Conservation (phyloP, 2,888 invertebrate species). For the Andrena minutula region DNA sequence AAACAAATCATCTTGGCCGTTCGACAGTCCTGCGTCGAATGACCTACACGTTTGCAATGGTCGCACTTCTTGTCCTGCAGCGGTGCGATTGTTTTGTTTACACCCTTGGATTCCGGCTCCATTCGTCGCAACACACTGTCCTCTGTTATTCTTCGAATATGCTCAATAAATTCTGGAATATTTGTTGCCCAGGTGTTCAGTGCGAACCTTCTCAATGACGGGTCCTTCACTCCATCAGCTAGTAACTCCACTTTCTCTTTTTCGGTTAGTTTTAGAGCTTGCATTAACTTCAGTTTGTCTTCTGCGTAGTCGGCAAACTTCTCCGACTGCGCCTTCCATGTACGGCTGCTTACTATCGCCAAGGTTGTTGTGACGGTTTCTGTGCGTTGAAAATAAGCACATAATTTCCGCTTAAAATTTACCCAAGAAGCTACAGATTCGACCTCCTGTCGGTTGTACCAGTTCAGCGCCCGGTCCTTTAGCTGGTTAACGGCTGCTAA, state of each 20-base stretch:
- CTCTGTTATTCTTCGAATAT: not conserved
- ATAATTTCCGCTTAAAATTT: not conserved
- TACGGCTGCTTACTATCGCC: not conserved
- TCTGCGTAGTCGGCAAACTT: conserved; percentile 5
- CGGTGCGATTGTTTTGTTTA: rapidly evolving
- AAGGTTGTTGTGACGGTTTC: not conserved
- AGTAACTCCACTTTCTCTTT: not conserved
- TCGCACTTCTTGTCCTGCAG: no score
- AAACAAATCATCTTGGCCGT: no score
- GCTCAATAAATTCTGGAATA: no score
- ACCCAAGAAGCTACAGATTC: not conserved
- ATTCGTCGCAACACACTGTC: not conserved
- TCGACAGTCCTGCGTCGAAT: no score
- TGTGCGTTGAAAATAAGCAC: not conserved
- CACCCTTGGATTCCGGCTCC: no score
- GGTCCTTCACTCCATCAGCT: not conserved
- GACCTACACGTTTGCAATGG: no score
- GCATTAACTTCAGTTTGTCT: not conserved
- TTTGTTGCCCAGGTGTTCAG: not conserved
- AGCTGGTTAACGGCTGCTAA: not conserved
- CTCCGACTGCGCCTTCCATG: not conserved
- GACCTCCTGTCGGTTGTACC: conserved; percentile 3
- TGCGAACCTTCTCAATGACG: not conserved
- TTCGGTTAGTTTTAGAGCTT: not conserved
- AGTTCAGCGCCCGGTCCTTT: not conserved